Evolutionary conservation across 2,888 invertebrate species (phyloP).

Genomic region (Dynastes grantii): DNA sequence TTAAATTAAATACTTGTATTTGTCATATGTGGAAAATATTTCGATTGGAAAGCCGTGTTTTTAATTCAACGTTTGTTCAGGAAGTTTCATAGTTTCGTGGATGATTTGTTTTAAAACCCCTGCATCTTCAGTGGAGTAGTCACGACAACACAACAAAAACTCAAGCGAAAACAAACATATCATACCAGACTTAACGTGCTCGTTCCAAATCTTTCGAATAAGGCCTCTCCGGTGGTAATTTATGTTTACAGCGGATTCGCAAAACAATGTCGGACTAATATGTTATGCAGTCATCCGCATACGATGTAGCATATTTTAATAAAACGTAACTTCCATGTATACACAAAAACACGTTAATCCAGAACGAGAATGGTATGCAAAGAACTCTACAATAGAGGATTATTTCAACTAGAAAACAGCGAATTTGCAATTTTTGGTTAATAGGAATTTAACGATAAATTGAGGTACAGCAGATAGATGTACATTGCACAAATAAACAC

Average conservation of each 20-base stretch:
- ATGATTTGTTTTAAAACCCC: too few species aligned
- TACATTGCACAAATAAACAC: background rate
- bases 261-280: conserved; percentile 43
- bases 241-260: conserved; percentile 26
- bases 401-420: conserved; percentile 5
- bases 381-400: conserved; percentile 13
- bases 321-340: conserved; percentile 37
- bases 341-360: conserved; percentile 42
- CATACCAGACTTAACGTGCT: conserved; percentile 9
- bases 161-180: background rate
- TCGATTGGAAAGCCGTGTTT: too few species aligned
- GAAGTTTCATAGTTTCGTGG: too few species aligned
- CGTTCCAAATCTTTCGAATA: background rate
- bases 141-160: background rate
- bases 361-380: conserved; percentile 27
- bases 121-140: too few species aligned
- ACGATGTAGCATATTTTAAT: conserved; percentile 44
- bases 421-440: background rate
- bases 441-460: conserved; percentile 17
- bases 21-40: too few species aligned
- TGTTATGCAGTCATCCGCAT: conserved; percentile 37
- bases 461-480: background rate
- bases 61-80: too few species aligned
- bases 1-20: too few species aligned
- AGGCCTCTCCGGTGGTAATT: conserved; percentile 23